Conservation (phyloP, 1,140 invertebrate species). For the Galleria mellonella region DNA sequence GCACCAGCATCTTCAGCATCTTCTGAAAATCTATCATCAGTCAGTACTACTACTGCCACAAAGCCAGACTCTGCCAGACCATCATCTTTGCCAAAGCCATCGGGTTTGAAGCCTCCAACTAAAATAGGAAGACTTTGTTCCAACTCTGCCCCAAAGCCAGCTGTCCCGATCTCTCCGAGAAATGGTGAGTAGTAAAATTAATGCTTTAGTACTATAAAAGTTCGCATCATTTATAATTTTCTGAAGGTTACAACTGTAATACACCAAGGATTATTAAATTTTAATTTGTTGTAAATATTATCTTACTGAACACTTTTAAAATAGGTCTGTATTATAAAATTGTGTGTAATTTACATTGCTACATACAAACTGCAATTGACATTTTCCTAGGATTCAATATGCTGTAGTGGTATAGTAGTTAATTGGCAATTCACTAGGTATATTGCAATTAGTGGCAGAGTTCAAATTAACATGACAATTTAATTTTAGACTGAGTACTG, state of each 20-base stretch:
- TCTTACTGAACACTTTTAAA: no score
- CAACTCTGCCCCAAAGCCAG: conserved; percentile 75
- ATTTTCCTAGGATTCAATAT: neutral
- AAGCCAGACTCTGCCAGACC: conserved; percentile 34
- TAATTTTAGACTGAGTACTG: conserved; percentile 1
- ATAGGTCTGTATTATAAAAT: no score
- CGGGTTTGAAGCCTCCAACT: conserved; percentile 76
- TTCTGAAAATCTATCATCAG: conserved; percentile 41
- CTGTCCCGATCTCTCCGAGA: conserved; percentile 74
- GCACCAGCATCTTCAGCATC: conserved; percentile 36
- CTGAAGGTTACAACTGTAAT: neutral
- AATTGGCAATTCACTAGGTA: no score
- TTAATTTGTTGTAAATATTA: no score
- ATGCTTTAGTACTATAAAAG: neutral
- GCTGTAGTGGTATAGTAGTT: no score
- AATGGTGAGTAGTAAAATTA: conserved; percentile 75
- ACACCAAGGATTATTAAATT: neutral
- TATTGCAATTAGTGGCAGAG: neutral
- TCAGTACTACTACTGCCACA: conserved; percentile 44
- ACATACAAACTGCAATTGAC: conserved; percentile 66
- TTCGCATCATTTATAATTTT: neutral
- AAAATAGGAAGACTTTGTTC: conserved; percentile 78
- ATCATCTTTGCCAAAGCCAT: conserved; percentile 61
- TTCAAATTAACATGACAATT: neutral
- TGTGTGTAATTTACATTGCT: neutral